Conservation (phyloP, 2,888 invertebrate genomes). For the Epistrophe grossulariae region DNA sequence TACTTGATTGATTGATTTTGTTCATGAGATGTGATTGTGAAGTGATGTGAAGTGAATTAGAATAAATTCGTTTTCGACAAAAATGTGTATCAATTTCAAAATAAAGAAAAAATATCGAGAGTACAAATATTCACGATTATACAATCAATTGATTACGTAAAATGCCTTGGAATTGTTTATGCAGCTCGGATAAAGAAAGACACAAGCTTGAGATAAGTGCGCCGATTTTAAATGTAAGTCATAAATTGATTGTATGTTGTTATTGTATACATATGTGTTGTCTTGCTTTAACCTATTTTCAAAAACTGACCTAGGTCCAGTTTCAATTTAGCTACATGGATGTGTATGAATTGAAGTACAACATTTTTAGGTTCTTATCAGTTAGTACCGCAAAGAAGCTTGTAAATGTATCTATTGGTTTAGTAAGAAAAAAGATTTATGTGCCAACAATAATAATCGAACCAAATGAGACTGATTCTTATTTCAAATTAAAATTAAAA, state of each 20-base stretch:
- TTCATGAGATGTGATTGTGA: constrained; percentile 32
- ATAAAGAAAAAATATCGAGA: constrained; percentile 61
- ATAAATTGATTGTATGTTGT: background rate
- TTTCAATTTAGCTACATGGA: background rate
- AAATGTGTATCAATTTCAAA: constrained; percentile 71
- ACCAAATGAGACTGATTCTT: background rate
- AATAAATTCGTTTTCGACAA: constrained; percentile 42
- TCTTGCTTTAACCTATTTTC: background rate
- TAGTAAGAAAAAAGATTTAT: background rate
- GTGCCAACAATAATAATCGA: background rate
- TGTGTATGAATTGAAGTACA: background rate
- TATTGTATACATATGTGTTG: background rate
- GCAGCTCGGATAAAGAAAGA: constrained; percentile 70
- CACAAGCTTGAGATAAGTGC: constrained; percentile 70
- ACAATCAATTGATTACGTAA: constrained; percentile 46
- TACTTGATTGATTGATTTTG: constrained; percentile 49
- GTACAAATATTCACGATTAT: constrained; percentile 31
- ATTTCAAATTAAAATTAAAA: background rate
- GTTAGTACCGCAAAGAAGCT: background rate
- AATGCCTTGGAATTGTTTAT: constrained; percentile 74
- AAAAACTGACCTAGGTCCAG: constrained; percentile 9
- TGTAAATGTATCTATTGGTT: background rate
- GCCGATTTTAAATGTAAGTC: constrained; percentile 69
- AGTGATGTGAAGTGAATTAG: constrained; percentile 46
- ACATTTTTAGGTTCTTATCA: background rate